These are phyloP conservation scores for Rhynchotus rufescens DNA, from an alignment of 2,797 vertebrate genomes.

Conservation along the genomic window DNA sequence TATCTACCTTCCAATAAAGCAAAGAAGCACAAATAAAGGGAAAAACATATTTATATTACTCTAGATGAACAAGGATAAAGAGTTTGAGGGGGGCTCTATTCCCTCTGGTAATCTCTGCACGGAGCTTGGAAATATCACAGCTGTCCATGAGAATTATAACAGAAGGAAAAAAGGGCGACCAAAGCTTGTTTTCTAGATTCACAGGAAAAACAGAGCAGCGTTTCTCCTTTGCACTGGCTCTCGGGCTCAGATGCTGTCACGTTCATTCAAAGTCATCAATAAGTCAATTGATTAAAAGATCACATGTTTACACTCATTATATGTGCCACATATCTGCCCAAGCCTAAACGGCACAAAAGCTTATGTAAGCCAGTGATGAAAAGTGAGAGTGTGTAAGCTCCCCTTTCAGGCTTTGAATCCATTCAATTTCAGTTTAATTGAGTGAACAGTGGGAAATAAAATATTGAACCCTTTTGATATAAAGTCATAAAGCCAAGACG, in stretches of 20 bases:
- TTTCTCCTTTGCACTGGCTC: background rate
- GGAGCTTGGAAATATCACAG: background rate
- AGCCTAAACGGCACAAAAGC: background rate
- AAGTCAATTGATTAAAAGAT: background rate
- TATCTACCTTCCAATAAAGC: background rate
- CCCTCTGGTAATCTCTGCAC: background rate
- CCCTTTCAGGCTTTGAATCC: conserved; percentile 34
- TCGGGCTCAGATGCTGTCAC: background rate
- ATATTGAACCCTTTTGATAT: conserved; percentile 7
- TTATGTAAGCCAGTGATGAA: conserved; percentile 1
- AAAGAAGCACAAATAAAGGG: background rate
- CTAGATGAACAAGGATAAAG: background rate
- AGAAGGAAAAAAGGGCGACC: background rate
- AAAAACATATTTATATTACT: background rate
- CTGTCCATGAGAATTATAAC: background rate
- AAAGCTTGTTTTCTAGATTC: background rate
- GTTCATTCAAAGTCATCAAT: conserved; percentile 5
- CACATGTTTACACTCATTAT: background rate
- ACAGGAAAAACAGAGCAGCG: background rate
- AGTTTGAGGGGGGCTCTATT: background rate
- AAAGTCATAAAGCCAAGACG: conserved; percentile 13
- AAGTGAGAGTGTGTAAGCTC: background rate
- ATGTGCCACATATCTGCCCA: background rate
- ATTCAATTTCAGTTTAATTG: conserved; percentile 37
- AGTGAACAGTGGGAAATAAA: background rate